Evolutionary conservation across 2,888 invertebrate genomes (phyloP).

Genomic region (Alloscopus bannaensis): DNA sequence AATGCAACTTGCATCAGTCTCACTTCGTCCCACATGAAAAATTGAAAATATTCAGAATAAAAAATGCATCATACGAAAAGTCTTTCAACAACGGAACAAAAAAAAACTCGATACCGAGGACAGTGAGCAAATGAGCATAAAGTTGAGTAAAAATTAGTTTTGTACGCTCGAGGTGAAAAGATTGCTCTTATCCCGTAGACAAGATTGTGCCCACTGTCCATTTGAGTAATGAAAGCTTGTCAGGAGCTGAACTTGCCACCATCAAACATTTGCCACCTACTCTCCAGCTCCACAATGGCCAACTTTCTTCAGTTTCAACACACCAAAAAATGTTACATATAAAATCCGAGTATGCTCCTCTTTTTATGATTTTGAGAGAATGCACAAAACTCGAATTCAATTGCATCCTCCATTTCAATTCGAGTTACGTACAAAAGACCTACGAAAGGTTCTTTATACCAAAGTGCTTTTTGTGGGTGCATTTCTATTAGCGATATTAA

Average conservation of each 20-base stretch:
- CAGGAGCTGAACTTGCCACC: slow-evolving; percentile 14
- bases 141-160: no score
- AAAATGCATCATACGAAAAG: not conserved
- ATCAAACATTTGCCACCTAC: slow-evolving; percentile 48
- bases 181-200: no score
- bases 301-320: slow-evolving; percentile 24
- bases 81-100: not conserved
- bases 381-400: no score
- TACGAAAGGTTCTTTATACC: no score
- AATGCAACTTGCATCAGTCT: no score
- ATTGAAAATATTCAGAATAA: not conserved
- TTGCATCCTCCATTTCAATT: no score
- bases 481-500: slow-evolving; percentile 27
- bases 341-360: not conserved
- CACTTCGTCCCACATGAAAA: no score
- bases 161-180: no score
- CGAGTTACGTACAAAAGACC: no score
- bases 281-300: slow-evolving; percentile 32
- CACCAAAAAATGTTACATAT: not conserved
- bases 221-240: slow-evolving; percentile 36
- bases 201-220: no score
- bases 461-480: no score
- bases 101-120: not conserved
- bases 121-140: not conserved
- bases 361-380: no score